A percentile compares a stretch with the other conserved stretches of the same genome.
Evolutionary conservation across 1,140 invertebrate genomes (phyloP).

Genomic region (Brachionus plicatilis): DNA sequence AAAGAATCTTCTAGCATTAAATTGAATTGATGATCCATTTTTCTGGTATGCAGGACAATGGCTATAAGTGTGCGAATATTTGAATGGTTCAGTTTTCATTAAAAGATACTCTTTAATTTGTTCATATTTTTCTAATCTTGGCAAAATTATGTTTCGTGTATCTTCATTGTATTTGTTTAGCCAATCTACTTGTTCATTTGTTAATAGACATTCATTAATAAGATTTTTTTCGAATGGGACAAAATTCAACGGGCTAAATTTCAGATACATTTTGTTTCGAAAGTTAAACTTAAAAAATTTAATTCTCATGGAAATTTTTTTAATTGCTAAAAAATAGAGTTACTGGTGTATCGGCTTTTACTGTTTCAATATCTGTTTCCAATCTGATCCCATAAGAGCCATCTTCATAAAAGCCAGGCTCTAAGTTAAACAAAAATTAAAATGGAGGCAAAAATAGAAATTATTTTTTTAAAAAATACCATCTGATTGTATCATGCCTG

Average conservation of each 20-base stretch:
- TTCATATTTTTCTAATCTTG: constrained; percentile 12
- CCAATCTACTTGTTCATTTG: constrained; percentile 59
- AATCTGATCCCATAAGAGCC: constrained; percentile 84
- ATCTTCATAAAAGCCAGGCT: constrained; percentile 67
- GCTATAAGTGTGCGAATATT: background rate
- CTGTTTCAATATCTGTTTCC: constrained; percentile 78
- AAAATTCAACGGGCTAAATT: constrained; percentile 83
- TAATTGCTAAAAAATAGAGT: background rate
- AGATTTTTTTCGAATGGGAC: constrained; percentile 86
- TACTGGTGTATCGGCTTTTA: background rate
- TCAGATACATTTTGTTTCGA: constrained; percentile 57
- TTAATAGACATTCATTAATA: constrained; percentile 72
- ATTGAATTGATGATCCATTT: background rate
- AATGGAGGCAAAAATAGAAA: background rate
- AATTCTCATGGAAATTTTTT: background rate
- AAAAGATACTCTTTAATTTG: background rate
- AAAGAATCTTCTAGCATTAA: background rate
- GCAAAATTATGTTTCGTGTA: background rate
- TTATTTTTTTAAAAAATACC: background rate
- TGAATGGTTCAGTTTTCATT: constrained; percentile 15
- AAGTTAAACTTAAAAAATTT: constrained; percentile 14
- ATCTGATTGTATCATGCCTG: constrained; percentile 40
- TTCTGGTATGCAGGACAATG: background rate
- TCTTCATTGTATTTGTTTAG: constrained; percentile 72
- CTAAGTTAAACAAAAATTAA: constrained; percentile 43